Percentiles rank a stretch among this genome's conserved stretches.
Evolutionary conservation across 2,797 vertebrate genomes (phyloP).

Genomic region (Argyrosomus regius): DNA sequence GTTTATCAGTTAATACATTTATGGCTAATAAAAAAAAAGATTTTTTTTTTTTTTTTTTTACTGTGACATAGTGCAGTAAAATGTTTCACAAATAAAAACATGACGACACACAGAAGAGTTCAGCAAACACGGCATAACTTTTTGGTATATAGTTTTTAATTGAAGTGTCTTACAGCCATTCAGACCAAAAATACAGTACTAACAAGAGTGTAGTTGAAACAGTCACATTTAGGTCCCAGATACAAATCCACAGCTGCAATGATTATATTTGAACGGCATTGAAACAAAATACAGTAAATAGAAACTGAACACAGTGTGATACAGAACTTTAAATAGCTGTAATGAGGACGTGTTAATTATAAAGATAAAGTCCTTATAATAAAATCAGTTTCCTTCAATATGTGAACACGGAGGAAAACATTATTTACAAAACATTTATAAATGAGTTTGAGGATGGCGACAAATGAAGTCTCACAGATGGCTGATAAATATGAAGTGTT

Average conservation of each 20-base stretch:
- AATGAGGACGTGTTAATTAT: conserved; percentile 4
- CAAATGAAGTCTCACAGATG: conserved; percentile 5
- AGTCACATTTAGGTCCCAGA: conserved; percentile 57
- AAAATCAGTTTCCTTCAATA: conserved; percentile 1
- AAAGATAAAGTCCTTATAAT: conserved; percentile 25
- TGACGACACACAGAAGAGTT: not conserved
- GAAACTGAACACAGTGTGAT: conserved; percentile 25
- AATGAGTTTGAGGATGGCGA: conserved; percentile 1
- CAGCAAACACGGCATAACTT: not conserved
- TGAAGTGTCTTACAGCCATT: conserved; percentile 41
- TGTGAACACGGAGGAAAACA: not conserved
- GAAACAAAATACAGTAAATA: conserved; percentile 42
- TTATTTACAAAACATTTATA: conserved; percentile 50
- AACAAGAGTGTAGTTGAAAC: conserved; percentile 26
- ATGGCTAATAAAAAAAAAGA: too few species aligned
- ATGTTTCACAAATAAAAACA: not conserved
- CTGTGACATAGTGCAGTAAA: not conserved
- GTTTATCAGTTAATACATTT: too few species aligned
- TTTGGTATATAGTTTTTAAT: conserved; percentile 56
- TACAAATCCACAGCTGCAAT: conserved; percentile 33
- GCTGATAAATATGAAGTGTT: conserved; percentile 45
- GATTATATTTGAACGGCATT: conserved; percentile 34
- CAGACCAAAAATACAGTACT: conserved; percentile 44
- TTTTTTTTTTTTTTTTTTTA: too few species aligned
- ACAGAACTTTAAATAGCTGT: conserved; percentile 12